Conservation (phyloP, 1,140 invertebrate genomes). For the Ganaspis sp. region DNA sequence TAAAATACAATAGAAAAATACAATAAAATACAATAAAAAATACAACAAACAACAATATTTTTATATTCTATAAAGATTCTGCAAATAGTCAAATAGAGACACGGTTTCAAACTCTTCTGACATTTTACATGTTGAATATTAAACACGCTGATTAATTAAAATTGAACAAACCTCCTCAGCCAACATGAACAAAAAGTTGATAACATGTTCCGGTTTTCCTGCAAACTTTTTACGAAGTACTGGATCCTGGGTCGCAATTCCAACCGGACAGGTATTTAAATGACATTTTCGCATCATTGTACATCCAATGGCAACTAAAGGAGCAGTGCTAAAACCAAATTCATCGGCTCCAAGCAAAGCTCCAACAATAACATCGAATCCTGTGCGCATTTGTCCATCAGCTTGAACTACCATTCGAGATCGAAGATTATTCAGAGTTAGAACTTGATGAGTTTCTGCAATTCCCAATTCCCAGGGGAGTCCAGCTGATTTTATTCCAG, state of each 20-base stretch:
- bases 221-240: slow-evolving; percentile 96
- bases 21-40: too few species aligned
- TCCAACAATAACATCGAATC: slow-evolving; percentile 97
- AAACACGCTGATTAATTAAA: too few species aligned
- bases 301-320: slow-evolving; percentile 97
- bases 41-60: too few species aligned
- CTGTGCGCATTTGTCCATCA: slow-evolving; percentile 95
- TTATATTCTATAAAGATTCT: too few species aligned
- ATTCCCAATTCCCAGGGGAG: slow-evolving; percentile 98
- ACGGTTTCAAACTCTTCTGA: too few species aligned
- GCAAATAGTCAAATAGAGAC: too few species aligned
- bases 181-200: slow-evolving; percentile 98
- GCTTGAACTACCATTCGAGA: slow-evolving; percentile 96
- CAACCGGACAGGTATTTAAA: slow-evolving; percentile 99
- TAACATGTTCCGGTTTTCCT: slow-evolving; percentile 97
- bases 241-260: slow-evolving; percentile 98
- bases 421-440: slow-evolving; percentile 96
- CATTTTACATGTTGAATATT: too few species aligned
- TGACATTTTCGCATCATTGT: slow-evolving; percentile 99
- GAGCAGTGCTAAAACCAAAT: slow-evolving; percentile 99
- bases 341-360: slow-evolving; percentile 98
- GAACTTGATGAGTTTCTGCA: slow-evolving; percentile 97
- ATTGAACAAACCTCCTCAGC: slow-evolving; percentile 90
- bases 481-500: slow-evolving; percentile 95
- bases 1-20: slow-evolving; percentile 33